Evolutionary conservation across 2,113 vertebrate species (phyloP), one percentile per base, ranked within the genome.

Genomic region (Eolophus roseicapilla): DNA sequence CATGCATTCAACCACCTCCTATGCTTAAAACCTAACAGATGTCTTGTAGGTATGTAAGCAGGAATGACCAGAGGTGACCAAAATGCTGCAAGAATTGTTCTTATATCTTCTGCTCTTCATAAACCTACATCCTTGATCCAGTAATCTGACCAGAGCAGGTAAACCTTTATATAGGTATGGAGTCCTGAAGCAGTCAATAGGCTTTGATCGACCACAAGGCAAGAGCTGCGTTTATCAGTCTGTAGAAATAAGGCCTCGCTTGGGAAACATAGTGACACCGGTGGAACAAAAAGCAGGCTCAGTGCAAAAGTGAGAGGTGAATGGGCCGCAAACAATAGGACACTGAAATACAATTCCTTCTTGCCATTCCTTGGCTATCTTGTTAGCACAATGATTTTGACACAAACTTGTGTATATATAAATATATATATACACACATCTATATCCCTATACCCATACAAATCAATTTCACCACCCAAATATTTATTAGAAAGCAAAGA

Each of bases 271-370:
- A 55, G 67, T 46, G 91, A 87, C 81, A 82, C n/a, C 3, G 5
- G 63, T n/a, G 86, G 70, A 95, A 97, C 91, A 93, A 93, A 97
- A 96, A 88, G 43, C 86, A 87, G 57, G 59, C 91, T 92, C 83
- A 5, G 37, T 82, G 77, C 81, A 95, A 50, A 94, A 94, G 69
- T 49, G 52, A 88, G 92, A 95, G 73, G 90, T 96, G 86, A 95
- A 96, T 65, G 62, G 92, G 74, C 74, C 53, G 62, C 67, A 62
- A 73, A 93, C 81, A 96, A 96, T 68, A 69, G 83, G 77, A 69
- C 77, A 67, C 49, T 73, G 82, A 87, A 92, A 93, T 92, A 19
- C 63, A 93, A 88, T 29, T 63, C 37, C 52, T 60, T 57, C 68
- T 87, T 65, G 63, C 64, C 86, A 79, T 69, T 68, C 73, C 77